Conservation (phyloP, 2,113 vertebrate genomes). For the Oxyura jamaicensis region DNA sequence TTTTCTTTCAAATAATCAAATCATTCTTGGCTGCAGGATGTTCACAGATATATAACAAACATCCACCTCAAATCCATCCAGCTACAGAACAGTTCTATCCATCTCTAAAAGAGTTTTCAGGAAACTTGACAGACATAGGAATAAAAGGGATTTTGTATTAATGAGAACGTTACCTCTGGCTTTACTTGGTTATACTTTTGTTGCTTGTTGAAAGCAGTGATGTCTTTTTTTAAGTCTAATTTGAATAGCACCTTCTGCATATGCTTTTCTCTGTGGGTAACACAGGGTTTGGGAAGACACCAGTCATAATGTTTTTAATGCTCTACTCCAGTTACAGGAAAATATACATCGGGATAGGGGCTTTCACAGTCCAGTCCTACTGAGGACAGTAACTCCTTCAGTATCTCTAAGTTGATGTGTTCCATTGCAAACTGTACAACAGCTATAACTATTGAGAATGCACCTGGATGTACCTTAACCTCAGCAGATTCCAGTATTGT, state of each 20-base stretch:
- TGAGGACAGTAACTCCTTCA: neutral
- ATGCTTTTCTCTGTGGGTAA: neutral
- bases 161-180: neutral
- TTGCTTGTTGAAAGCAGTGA: neutral
- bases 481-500: neutral
- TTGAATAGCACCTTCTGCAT: neutral
- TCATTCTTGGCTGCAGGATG: neutral
- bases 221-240: neutral
- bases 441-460: neutral
- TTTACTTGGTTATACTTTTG: neutral
- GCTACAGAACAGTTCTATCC: neutral
- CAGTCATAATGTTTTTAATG: fast-evolving
- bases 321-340: neutral
- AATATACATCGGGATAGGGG: neutral
- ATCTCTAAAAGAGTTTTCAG: neutral
- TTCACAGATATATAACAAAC: neutral
- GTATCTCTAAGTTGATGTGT: neutral
- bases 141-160: neutral
- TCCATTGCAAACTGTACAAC: neutral
- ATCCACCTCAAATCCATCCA: neutral
- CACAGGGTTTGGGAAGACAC: neutral
- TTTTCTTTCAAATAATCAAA: neutral
- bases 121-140: neutral
- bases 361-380: neutral
- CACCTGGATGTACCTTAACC: neutral